These are phyloP conservation scores for Eulithis prunata DNA, from an alignment of 2,888 invertebrate genomes.

Conservation along the genomic window DNA sequence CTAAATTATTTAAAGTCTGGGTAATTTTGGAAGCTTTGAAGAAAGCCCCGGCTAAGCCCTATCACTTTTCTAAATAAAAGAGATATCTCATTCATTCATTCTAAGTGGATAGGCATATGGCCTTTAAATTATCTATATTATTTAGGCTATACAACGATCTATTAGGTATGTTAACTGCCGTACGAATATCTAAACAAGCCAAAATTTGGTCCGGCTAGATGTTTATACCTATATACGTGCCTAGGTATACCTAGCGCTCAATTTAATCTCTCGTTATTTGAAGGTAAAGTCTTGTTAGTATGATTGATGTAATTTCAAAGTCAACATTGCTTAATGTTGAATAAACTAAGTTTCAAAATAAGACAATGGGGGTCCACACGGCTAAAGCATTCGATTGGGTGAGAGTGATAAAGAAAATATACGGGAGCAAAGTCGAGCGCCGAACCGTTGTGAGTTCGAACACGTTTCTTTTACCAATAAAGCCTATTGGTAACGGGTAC, in stretches of 20 bases:
- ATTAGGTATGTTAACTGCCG: background rate
- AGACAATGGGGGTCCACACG: slow-evolving; percentile 28
- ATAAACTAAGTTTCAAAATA: slow-evolving; percentile 4
- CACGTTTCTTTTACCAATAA: slow-evolving; percentile 57
- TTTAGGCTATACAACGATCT: background rate
- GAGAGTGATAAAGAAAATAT: slow-evolving; percentile 63
- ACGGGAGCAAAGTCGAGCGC: slow-evolving; percentile 47
- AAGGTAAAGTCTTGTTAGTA: no score
- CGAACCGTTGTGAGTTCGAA: slow-evolving; percentile 49
- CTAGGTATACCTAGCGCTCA: no score
- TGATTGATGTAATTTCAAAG: no score
- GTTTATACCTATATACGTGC: no score
- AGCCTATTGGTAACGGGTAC: slow-evolving; percentile 46
- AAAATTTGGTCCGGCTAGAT: no score
- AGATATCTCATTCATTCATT: slow-evolving; percentile 11
- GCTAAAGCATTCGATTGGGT: slow-evolving; percentile 38
- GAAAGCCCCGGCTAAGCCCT: slow-evolving; percentile 10
- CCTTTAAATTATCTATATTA: background rate
- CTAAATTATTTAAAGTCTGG: slow-evolving; percentile 6
- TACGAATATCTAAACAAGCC: no score
- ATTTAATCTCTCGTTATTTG: no score
- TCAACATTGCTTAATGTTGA: no score
- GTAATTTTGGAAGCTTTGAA: slow-evolving; percentile 4
- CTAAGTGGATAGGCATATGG: background rate
- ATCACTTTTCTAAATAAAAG: slow-evolving; percentile 23